Percentiles rank a stretch among this genome's conserved stretches.
Evolutionary conservation across 2,797 vertebrate genomes (phyloP).

Genomic region (Argyrosomus regius): DNA sequence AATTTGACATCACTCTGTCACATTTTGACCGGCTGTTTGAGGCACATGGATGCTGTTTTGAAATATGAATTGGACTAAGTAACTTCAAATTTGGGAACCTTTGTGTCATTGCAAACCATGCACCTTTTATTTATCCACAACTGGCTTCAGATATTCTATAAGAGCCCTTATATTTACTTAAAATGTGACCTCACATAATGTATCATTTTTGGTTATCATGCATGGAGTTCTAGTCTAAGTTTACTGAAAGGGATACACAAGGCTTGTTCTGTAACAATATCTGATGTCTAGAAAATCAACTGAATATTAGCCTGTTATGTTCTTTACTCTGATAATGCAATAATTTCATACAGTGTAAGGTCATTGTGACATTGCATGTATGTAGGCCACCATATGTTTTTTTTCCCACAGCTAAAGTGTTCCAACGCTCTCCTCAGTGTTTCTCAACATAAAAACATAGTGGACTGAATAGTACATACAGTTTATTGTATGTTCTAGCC

Average conservation of each 20-base stretch:
- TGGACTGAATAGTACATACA: background rate
- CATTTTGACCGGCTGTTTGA: background rate
- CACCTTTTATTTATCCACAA: background rate
- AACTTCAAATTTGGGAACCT: background rate
- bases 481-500: background rate
- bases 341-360: background rate
- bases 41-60: background rate
- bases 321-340: background rate
- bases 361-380: background rate
- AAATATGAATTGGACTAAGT: background rate
- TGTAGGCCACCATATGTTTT: background rate
- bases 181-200: background rate
- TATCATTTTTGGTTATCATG: background rate
- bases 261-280: too few relatives aligned
- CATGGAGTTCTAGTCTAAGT: background rate
- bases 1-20: slow-evolving; percentile 1
- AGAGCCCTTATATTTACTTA: background rate
- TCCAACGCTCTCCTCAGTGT: background rate
- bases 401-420: background rate
- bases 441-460: background rate
- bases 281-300: background rate
- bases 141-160: background rate
- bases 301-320: background rate
- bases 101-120: background rate
- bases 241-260: background rate